A percentile compares a stretch with the other conserved stretches of the same genome.
phyloP scores from a whole-genome alignment of 2,797 vertebrate genomes.

The Ispidina picta region DNA sequence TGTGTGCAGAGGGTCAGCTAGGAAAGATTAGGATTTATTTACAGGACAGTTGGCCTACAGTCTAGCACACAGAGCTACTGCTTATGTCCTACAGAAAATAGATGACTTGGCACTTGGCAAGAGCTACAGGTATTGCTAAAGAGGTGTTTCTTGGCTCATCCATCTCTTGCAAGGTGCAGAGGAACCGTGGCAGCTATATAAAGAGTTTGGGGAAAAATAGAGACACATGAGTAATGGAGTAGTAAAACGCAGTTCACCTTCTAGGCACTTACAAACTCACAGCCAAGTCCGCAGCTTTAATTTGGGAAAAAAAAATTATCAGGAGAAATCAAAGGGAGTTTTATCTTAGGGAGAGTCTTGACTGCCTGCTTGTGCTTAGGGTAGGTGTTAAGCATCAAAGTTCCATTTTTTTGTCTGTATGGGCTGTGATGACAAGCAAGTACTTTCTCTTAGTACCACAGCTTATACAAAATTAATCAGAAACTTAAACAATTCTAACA shows the following conservation, averaged over 20 bases:
- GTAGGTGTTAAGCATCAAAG: neutral
- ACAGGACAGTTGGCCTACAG: conserved; percentile 8
- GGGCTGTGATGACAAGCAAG: neutral
- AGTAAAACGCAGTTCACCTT: conserved; percentile 62
- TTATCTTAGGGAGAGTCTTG: neutral
- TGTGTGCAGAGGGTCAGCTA: neutral
- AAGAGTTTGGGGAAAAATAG: conserved; percentile 61
- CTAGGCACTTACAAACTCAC: conserved; percentile 36
- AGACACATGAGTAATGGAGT: conserved; percentile 66
- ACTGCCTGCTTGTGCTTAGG: neutral
- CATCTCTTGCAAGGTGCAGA: conserved; percentile 55
- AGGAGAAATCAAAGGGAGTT: conserved; percentile 23
- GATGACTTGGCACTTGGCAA: conserved; percentile 50
- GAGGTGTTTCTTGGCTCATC: conserved; percentile 60
- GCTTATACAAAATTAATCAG: neutral
- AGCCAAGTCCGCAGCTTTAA: conserved; percentile 2
- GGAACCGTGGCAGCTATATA: conserved; percentile 52
- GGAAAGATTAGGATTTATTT: conserved; percentile 49
- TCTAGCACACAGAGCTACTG: conserved; percentile 20
- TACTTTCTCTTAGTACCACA: neutral
- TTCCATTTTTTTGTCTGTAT: neutral
- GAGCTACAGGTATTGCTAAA: conserved; percentile 44
- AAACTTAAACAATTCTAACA: neutral
- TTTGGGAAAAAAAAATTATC: neutral
- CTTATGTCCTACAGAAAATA: conserved; percentile 26